These are phyloP conservation scores for Euschistus heros DNA, from an alignment of 1,140 invertebrate species.

Conservation along the genomic window DNA sequence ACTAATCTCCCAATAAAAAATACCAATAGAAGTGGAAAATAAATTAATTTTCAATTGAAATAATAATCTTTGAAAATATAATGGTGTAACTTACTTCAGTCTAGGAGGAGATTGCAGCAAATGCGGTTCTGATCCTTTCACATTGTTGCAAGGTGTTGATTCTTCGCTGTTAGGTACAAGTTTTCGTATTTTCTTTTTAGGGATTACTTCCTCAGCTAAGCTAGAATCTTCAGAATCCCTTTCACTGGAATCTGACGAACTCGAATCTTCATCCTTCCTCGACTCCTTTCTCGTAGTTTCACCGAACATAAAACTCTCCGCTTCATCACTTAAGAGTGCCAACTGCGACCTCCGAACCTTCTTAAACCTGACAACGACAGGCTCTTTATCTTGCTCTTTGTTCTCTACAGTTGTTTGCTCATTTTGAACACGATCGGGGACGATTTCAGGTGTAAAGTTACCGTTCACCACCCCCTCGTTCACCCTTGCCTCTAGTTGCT, in stretches of 20 bases:
- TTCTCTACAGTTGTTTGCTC: neutral
- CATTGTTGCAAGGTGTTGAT: too few species aligned
- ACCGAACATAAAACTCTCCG: conserved; percentile 70
- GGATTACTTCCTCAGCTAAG: neutral
- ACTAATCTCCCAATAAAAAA: too few species aligned
- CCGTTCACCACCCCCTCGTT: conserved; percentile 12
- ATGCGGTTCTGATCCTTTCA: too few species aligned
- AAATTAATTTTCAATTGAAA: too few species aligned
- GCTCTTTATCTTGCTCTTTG: conserved; percentile 30
- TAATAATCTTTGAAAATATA: too few species aligned
- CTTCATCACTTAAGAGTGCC: conserved; percentile 62
- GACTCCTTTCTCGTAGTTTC: conserved; percentile 45
- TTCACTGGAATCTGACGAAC: conserved; percentile 12
- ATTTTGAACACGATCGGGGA: neutral
- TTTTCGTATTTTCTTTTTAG: conserved; percentile 16
- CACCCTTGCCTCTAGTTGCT: conserved; percentile 27
- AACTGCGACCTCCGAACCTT: conserved; percentile 51
- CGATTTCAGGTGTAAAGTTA: neutral
- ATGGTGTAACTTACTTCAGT: too few species aligned
- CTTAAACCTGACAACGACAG: conserved; percentile 57
- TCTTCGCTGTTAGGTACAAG: too few species aligned
- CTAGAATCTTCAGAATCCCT: conserved; percentile 3
- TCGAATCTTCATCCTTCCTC: neutral
- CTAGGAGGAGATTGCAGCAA: too few species aligned
- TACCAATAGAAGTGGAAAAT: too few species aligned